Evolutionary conservation across 1,140 invertebrate genomes (phyloP), one percentile per base, ranked within the genome.

Genomic region (Proctacanthus coquilletti): DNA sequence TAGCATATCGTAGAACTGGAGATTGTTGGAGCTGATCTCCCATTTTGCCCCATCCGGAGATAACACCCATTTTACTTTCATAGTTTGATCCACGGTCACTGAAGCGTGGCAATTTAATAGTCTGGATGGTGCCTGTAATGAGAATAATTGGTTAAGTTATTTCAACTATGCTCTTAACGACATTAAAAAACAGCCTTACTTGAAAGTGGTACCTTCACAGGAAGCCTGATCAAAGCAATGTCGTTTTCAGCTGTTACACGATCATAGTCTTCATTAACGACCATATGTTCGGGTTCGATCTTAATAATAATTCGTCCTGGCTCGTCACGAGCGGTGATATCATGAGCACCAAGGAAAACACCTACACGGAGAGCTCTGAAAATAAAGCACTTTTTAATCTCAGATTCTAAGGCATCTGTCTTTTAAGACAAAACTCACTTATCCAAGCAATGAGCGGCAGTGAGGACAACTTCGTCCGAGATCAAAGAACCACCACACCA

Each of bases 401-500:
- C n/a, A n/a, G n/a, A n/a, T n/a, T n/a, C n/a, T n/a, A n/a, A n/a
- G n/a, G n/a, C n/a, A n/a, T n/a, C n/a, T n/a, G n/a, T n/a, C n/a
- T n/a, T n/a, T n/a, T n/a, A n/a, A n/a, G n/a, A n/a, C 6, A 8
- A n/a, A 25, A 25, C 44, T 42, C 36, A 50, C 48, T 48, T 42
- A 31, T 13, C 31, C 27, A 43, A 45, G 44, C 73, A 77, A 45
- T 78, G 74, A 15, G 70, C 74, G 15, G 74, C 71, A 8, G 69
- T 69, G 18, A 76, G 41, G 3, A 74, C 50, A 63, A 63, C 72
- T 3, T 55, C 14, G 33, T 53, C 45, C 42, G 48, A 56, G 20
- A 75, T 64, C 33, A 77, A 44, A 32, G 69, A 69, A 10, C 69
- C 75, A 11, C 75, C 75, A 50, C 75, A 78, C 47, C 56, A 65